These are phyloP conservation scores for Glossophaga mutica DNA, from an alignment of 2,797 vertebrate species.

Conservation along the genomic window DNA sequence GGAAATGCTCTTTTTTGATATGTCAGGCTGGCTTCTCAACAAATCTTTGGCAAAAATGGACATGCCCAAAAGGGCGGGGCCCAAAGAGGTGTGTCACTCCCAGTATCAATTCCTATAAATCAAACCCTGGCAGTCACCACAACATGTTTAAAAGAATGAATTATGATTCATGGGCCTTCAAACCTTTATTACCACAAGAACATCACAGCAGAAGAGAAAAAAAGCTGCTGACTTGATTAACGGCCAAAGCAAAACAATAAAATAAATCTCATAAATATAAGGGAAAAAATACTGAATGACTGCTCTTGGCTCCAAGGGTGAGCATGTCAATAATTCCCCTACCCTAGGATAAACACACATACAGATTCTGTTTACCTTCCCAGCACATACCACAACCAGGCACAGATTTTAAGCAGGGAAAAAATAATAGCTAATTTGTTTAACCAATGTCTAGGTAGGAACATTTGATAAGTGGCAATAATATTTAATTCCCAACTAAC, in stretches of 20 bases:
- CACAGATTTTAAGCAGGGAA: background rate
- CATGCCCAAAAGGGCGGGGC: conserved; percentile 46
- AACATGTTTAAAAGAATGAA: conserved; percentile 66
- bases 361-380: conserved; percentile 47
- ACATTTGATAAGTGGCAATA: conserved; percentile 29
- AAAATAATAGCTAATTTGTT: conserved; percentile 60
- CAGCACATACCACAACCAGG: conserved; percentile 20
- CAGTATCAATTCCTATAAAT: conserved; percentile 72
- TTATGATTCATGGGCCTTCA: conserved; percentile 71
- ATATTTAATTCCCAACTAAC: conserved; percentile 55
- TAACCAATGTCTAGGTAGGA: conserved; percentile 45
- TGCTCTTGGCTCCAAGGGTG: conserved; percentile 48
- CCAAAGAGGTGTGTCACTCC: conserved; percentile 58
- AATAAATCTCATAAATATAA: conserved; percentile 71
- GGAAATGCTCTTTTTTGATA: background rate
- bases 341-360: conserved; percentile 36
- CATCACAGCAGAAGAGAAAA: conserved; percentile 24
- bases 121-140: conserved; percentile 62
- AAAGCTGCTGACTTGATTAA: conserved; percentile 66
- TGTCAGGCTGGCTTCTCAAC: conserved; percentile 2
- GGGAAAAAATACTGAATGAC: conserved; percentile 12
- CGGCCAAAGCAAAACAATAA: conserved; percentile 67
- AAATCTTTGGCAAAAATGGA: conserved; percentile 63
- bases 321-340: conserved; percentile 50
- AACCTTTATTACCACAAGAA: conserved; percentile 69